Evolutionary conservation across 2,113 vertebrate species (phyloP).

Genomic region (Trochalopteron elliotii): DNA sequence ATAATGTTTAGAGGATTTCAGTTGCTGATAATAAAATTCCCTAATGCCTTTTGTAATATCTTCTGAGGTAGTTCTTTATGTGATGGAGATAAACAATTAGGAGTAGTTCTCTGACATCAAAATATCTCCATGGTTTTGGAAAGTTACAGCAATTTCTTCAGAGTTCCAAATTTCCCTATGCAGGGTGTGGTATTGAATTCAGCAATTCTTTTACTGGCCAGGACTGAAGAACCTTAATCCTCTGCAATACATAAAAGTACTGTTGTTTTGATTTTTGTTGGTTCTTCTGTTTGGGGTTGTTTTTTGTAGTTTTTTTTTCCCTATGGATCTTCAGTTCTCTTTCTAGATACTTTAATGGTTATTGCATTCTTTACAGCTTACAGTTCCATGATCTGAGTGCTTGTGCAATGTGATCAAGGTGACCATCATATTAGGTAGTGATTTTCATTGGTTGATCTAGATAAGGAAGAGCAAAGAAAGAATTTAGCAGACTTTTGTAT

Average conservation of each 20-base stretch:
- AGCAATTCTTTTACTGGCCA: background rate
- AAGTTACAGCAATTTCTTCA: background rate
- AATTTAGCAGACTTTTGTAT: background rate
- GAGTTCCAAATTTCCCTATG: background rate
- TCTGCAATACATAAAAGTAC: background rate
- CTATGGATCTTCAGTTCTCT: background rate
- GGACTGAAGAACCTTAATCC: background rate
- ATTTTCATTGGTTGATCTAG: background rate
- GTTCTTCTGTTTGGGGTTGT: background rate
- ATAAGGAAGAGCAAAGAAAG: background rate
- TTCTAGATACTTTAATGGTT: background rate
- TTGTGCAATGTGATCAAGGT: background rate
- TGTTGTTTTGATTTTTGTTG: fast-evolving
- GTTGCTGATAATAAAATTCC: background rate
- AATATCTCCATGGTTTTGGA: background rate
- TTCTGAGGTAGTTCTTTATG: background rate
- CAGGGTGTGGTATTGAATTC: background rate
- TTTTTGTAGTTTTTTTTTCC: too few relatives aligned
- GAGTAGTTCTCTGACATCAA: background rate
- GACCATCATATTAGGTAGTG: background rate
- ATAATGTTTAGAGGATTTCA: background rate
- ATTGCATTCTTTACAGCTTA: background rate
- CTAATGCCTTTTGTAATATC: background rate
- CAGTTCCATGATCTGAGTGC: background rate
- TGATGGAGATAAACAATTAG: background rate